phyloP scores from a whole-genome alignment of 2,113 vertebrate species.

The Dryoscopus gambensis region DNA sequence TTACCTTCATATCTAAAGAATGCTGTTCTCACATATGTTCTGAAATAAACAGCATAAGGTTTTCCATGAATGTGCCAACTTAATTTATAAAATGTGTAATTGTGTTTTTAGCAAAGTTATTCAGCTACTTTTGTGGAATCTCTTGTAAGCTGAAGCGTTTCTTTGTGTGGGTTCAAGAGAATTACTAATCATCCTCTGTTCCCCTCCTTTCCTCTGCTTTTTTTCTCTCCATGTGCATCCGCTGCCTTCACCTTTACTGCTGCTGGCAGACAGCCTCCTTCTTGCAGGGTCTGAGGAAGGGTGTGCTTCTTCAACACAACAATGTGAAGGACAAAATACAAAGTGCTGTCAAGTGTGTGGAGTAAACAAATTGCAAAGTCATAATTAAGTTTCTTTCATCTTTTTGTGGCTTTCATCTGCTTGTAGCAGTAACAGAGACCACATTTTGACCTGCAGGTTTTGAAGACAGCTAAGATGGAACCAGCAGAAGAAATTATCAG shows the following conservation, averaged over 20 bases:
- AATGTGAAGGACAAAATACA: constrained; percentile 31
- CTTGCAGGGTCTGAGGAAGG: constrained; percentile 45
- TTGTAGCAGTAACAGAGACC: neutral
- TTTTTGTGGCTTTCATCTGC: constrained; percentile 24
- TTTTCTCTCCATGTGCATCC: neutral
- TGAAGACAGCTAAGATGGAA: neutral
- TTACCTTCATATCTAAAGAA: neutral
- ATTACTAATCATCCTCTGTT: constrained; percentile 2
- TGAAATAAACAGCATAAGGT: neutral
- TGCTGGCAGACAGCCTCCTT: constrained; percentile 42
- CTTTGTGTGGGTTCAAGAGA: neutral
- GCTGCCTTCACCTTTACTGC: constrained; percentile 40
- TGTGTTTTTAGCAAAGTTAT: neutral
- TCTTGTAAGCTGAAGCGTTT: neutral
- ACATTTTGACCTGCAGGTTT: neutral
- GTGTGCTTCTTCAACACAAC: constrained; percentile 48
- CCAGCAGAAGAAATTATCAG: neutral
- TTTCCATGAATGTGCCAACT: neutral
- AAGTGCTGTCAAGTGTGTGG: constrained; percentile 24
- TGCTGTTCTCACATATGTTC: neutral
- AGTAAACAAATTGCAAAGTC: constrained; percentile 44
- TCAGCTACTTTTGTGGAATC: neutral
- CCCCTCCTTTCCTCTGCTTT: constrained; percentile 25
- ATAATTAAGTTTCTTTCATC: constrained; percentile 50
- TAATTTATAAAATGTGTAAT: neutral